These are phyloP conservation scores for Zaprionus kolodkinae DNA, from an alignment of 1,140 invertebrate species.

Conservation along the genomic window DNA sequence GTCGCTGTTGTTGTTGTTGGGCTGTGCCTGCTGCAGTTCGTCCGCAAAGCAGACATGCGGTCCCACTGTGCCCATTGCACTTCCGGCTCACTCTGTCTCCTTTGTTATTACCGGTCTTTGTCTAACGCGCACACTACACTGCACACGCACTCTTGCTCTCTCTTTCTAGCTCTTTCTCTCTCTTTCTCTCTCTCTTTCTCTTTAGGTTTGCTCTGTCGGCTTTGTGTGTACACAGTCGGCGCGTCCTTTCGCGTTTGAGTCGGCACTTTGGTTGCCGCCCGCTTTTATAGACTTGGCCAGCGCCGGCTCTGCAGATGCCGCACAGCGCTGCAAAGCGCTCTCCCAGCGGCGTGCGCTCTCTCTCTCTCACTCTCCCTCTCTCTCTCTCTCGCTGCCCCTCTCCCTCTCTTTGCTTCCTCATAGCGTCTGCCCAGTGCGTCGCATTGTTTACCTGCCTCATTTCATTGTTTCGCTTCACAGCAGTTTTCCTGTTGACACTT, in stretches of 20 bases:
- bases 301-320: slow-evolving; percentile 51
- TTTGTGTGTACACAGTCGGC: slow-evolving; percentile 58
- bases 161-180: background rate
- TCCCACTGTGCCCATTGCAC: slow-evolving; percentile 14
- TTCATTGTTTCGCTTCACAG: slow-evolving; percentile 18
- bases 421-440: background rate
- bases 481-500: slow-evolving; percentile 39
- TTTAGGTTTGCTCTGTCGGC: slow-evolving; percentile 12
- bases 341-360: no score
- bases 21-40: slow-evolving; percentile 54
- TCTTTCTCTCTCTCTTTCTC: slow-evolving; percentile 3
- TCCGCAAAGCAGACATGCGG: slow-evolving; percentile 79
- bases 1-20: slow-evolving; percentile 31
- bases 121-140: slow-evolving; percentile 5
- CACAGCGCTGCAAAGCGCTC: slow-evolving; percentile 41
- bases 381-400: background rate
- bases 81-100: slow-evolving; percentile 11
- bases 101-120: slow-evolving; percentile 75
- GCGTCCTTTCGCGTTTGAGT: slow-evolving; percentile 80
- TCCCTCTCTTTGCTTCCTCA: background rate
- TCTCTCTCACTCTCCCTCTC: slow-evolving; percentile 15
- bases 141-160: slow-evolving; percentile 14
- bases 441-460: slow-evolving; percentile 55
- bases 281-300: slow-evolving; percentile 71
- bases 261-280: slow-evolving; percentile 67